Evolutionary conservation across 2,113 vertebrate species (phyloP).

Genomic region (Centropus bengalensis): DNA sequence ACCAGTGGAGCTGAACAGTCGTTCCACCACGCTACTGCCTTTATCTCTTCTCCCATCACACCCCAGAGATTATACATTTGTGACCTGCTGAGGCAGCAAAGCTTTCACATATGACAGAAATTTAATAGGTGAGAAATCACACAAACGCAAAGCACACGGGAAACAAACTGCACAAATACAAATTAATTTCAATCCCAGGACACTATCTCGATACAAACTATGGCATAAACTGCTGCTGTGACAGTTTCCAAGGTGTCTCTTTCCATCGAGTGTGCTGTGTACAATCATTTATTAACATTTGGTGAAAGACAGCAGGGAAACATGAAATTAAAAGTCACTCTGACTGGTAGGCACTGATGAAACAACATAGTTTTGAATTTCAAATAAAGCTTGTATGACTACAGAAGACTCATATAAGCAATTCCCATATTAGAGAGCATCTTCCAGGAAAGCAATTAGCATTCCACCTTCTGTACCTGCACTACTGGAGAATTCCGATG

Average conservation of each 20-base stretch:
- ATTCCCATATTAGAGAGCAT: background rate
- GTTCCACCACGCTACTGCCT: background rate
- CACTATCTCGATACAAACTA: background rate
- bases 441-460: constrained; percentile 52
- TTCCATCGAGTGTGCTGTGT: background rate
- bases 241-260: background rate
- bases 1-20: background rate
- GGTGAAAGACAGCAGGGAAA: constrained; percentile 24
- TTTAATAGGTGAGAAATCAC: background rate
- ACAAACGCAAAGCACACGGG: background rate
- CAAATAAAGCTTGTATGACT: constrained; percentile 19
- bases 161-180: background rate
- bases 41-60: background rate
- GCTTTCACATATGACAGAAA: background rate
- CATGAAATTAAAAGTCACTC: constrained; percentile 2
- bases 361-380: constrained; percentile 22
- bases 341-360: background rate
- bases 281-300: background rate
- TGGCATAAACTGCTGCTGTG: background rate
- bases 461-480: constrained; percentile 23
- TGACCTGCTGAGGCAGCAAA: background rate
- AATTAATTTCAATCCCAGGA: background rate
- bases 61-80: fast-evolving
- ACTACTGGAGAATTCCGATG: background rate
- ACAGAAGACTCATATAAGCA: background rate